phyloP scores from a whole-genome alignment of 2,888 invertebrate species.

The Drosophila subquinaria region DNA sequence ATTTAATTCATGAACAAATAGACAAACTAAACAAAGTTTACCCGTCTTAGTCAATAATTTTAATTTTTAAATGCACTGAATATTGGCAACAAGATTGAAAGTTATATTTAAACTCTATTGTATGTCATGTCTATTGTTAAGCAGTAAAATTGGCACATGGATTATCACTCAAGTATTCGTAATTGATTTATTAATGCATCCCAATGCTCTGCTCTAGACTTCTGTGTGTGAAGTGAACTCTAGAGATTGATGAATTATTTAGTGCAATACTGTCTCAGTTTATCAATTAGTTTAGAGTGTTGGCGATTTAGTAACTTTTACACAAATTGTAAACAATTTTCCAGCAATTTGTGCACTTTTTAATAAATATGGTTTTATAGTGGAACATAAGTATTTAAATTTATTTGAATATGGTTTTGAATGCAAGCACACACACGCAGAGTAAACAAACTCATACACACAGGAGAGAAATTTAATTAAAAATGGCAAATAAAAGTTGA shows the following conservation, averaged over 20 bases:
- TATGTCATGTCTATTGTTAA: background rate
- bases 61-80: background rate
- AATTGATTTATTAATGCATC: conserved; percentile 17
- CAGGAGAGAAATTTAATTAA: conserved; percentile 72
- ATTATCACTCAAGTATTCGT: conserved; percentile 11
- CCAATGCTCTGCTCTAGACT: background rate
- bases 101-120: too few species aligned
- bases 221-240: conserved; percentile 6
- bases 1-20: too few species aligned
- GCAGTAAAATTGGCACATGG: background rate
- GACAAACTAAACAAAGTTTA: too few species aligned
- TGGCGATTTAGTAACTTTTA: background rate
- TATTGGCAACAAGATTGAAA: too few species aligned
- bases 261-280: background rate
- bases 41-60: too few species aligned
- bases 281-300: background rate
- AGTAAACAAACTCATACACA: conserved; percentile 18
- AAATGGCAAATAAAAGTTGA: conserved; percentile 76
- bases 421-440: conserved; percentile 11
- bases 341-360: conserved; percentile 2
- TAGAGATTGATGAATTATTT: background rate
- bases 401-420: conserved; percentile 4
- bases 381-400: conserved; percentile 16
- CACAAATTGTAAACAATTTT: background rate
- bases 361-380: background rate